phyloP scores from a whole-genome alignment of 2,113 vertebrate species.

The Bufo bufo region DNA sequence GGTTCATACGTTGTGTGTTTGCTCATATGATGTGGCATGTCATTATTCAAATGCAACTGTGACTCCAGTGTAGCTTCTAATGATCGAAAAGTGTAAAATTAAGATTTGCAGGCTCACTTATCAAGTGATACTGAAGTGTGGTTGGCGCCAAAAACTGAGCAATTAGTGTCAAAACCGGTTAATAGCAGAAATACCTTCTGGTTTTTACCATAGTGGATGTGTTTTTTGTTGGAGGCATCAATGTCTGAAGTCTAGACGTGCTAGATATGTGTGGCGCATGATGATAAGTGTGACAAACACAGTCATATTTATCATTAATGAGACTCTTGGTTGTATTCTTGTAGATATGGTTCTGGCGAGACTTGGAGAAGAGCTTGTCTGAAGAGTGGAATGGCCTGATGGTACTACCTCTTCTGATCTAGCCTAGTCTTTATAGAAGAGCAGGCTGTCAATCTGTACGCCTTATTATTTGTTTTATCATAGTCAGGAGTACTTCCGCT shows the following conservation, averaged over 20 bases:
- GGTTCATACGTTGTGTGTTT: neutral
- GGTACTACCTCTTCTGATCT: neutral
- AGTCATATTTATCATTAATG: neutral
- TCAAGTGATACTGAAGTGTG: slow-evolving; percentile 18
- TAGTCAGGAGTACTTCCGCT: neutral
- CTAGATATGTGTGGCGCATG: neutral
- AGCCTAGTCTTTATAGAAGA: neutral
- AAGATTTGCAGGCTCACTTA: slow-evolving; percentile 32
- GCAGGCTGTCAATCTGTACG: neutral
- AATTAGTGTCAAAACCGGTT: slow-evolving; percentile 38
- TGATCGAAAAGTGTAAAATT: slow-evolving; percentile 42
- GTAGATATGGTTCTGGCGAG: too few relatives aligned
- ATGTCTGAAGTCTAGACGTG: neutral
- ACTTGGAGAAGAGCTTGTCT: neutral
- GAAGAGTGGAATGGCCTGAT: neutral
- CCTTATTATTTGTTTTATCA: neutral
- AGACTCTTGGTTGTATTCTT: neutral
- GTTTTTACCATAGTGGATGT: slow-evolving; percentile 11
- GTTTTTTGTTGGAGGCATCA: slow-evolving; percentile 7
- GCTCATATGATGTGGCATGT: slow-evolving; percentile 23
- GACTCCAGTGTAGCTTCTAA: slow-evolving; percentile 14
- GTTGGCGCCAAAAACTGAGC: slow-evolving; percentile 21
- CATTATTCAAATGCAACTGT: slow-evolving; percentile 35
- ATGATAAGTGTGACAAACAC: neutral
- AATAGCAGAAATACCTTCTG: slow-evolving; percentile 34